Evolutionary conservation across 2,797 vertebrate species (phyloP).

Genomic region (Sebastes matsubarae): DNA sequence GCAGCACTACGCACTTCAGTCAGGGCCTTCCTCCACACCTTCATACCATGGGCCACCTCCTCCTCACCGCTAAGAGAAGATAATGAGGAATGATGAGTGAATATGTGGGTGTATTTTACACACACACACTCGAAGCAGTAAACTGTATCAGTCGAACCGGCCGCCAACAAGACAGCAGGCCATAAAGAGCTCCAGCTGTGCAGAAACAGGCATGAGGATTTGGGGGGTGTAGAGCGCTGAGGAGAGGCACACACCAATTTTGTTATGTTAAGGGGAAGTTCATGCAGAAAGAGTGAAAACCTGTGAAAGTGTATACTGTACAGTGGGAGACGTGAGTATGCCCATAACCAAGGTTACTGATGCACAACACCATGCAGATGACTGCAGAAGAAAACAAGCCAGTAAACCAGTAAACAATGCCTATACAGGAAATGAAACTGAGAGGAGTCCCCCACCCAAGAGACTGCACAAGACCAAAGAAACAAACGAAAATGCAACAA

Average conservation of each 20-base stretch:
- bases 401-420: slow-evolving; percentile 44
- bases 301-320: slow-evolving; percentile 62
- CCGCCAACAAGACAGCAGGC: slow-evolving; percentile 62
- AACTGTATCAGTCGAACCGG: slow-evolving; percentile 56
- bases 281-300: slow-evolving; percentile 75
- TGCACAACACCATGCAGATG: slow-evolving; percentile 79
- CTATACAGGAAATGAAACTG: slow-evolving; percentile 44
- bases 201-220: slow-evolving; percentile 74
- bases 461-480: slow-evolving; percentile 81
- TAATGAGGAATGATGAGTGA: slow-evolving; percentile 10
- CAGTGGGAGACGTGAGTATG: slow-evolving; percentile 70
- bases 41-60: slow-evolving; percentile 98
- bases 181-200: slow-evolving; percentile 74
- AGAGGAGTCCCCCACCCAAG: slow-evolving; percentile 32
- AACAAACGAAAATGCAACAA: slow-evolving; percentile 78
- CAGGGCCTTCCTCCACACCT: slow-evolving; percentile 96
- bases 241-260: slow-evolving; percentile 76
- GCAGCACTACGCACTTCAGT: slow-evolving; percentile 94
- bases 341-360: slow-evolving; percentile 68
- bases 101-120: slow-evolving; percentile 18
- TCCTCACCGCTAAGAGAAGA: slow-evolving; percentile 89
- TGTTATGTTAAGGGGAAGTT: slow-evolving; percentile 76
- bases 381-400: slow-evolving; percentile 47
- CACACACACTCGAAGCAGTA: slow-evolving; percentile 6
- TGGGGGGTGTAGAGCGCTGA: slow-evolving; percentile 65